Base-by-base conservation (phyloP, 2,888 invertebrate species). In the Drosophila mimetica region DNA sequence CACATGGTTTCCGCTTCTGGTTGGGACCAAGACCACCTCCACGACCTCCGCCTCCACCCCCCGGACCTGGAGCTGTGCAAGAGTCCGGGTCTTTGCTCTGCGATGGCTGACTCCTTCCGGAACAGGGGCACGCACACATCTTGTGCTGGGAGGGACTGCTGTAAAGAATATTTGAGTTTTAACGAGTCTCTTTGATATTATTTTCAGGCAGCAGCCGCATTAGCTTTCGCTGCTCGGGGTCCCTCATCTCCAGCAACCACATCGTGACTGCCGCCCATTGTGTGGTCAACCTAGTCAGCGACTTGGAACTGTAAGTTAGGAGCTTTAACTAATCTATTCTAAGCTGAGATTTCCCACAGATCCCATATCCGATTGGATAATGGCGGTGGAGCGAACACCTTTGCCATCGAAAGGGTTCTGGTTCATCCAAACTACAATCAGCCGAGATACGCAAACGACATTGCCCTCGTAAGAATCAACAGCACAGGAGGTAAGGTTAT, bases 341-440 rank as follows among this genome's bases (percentile, higher is more conserved):
- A 16, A 53, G 4, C 18, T 9, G 1, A 20, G 14, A 1, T 30
- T 9, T 6, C 2, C 4, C 14, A n/a, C 7, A 94, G 94, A 63
- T 89, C 92, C 52, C 93, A 93, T 30, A 93, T 95, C 11, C 93
- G 95, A 30, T 90, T 95, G 34, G 95, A 95, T 2, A 95, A 95
- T 71, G 93, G 94, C 28, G 91, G 92, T 2, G 91, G 92, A 4
- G 92, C 93, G 36, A 93, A 94, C 82, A 93, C 94, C 79, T 92
- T 93, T 66, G 81, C 86, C 22, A 92, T 94, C 4, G 93, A 93
- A 46, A 90, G 91, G 57, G 79, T 92, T 0, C 89, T 92, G 18
- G 91, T 91, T 18, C 94, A 95, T 91, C 93, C 93, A 0, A 86
- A 90, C 14, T 95, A 93, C 77, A 92, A 92, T 70, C 85, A 88